Evolutionary conservation across 2,113 vertebrate genomes (phyloP).

Genomic region (Anthoscopus minutus): DNA sequence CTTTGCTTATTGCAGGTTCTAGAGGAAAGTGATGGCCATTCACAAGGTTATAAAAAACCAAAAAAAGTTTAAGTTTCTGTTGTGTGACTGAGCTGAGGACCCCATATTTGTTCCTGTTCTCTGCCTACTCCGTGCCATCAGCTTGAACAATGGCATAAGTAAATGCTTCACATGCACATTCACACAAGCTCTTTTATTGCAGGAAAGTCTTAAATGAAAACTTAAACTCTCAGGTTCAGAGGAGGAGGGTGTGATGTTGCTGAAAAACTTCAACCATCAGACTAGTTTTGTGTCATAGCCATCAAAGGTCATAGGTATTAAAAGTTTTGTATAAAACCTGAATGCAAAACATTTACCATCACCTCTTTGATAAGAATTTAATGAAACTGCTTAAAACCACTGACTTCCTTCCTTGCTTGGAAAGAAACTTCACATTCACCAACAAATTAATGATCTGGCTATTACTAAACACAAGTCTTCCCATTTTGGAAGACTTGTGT

Average conservation of each 20-base stretch:
- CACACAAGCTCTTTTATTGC: not conserved
- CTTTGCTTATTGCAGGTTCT: not conserved
- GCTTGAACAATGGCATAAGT: not conserved
- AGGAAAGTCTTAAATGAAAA: not conserved
- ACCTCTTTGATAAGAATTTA: not conserved
- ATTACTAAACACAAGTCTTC: not conserved
- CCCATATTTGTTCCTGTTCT: not conserved
- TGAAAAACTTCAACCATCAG: not conserved
- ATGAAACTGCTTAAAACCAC: not conserved
- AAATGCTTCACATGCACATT: not conserved
- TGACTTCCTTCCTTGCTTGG: not conserved
- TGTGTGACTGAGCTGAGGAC: not conserved
- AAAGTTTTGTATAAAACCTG: not conserved
- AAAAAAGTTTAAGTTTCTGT: not conserved
- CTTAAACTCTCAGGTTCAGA: not conserved
- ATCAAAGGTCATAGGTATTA: not conserved
- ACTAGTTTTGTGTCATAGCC: not conserved
- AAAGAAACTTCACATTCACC: not conserved
- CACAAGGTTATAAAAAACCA: not conserved
- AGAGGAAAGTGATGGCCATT: not conserved
- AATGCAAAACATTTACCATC: not conserved
- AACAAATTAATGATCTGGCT: not conserved
- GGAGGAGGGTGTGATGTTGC: not conserved
- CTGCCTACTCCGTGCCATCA: not conserved
- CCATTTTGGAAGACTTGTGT: not conserved